These are phyloP conservation scores for Caenorhabditis angaria DNA, from an alignment of 2,888 invertebrate genomes.

Conservation along the genomic window DNA sequence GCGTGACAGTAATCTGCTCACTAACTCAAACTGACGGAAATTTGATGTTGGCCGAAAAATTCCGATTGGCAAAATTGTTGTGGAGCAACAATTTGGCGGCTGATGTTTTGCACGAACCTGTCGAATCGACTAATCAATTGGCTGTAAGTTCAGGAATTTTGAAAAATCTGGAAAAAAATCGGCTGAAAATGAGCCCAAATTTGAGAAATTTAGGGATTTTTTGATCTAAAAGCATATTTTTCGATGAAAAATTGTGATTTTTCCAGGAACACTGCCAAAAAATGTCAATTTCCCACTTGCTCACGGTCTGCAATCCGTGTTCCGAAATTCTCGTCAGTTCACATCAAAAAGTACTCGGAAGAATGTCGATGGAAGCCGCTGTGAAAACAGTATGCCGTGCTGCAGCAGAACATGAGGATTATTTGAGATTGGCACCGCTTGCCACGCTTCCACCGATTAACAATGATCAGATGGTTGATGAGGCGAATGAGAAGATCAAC, in stretches of 20 bases:
- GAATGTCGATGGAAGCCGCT: conserved; percentile 10
- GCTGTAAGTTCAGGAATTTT: conserved; percentile 26
- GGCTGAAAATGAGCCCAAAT: too few relatives aligned
- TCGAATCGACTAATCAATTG: conserved; percentile 23
- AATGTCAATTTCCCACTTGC: conserved; percentile 16
- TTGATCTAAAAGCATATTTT: too few relatives aligned
- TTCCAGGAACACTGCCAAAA: conserved; percentile 20
- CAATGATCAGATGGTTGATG: not conserved
- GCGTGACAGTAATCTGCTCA: conserved; percentile 34
- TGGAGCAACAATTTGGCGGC: conserved; percentile 24
- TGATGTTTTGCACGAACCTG: conserved; percentile 40
- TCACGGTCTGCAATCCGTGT: conserved; percentile 24
- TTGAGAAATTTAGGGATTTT: too few relatives aligned
- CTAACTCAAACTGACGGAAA: conserved; percentile 13
- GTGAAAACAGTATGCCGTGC: conserved; percentile 8
- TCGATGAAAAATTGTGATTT: not conserved
- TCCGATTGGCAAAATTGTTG: conserved; percentile 28
- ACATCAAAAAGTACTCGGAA: not conserved
- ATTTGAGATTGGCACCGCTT: not conserved
- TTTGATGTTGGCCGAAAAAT: conserved; percentile 35
- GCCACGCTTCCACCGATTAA: not conserved
- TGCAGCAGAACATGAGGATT: conserved; percentile 1
- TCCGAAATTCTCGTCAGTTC: conserved; percentile 13
- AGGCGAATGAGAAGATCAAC: not conserved
- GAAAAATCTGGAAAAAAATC: too few relatives aligned